phyloP scores from a whole-genome alignment of 35 echinoderm and acorn worm genomes.

The Ophioderma brevispina region DNA sequence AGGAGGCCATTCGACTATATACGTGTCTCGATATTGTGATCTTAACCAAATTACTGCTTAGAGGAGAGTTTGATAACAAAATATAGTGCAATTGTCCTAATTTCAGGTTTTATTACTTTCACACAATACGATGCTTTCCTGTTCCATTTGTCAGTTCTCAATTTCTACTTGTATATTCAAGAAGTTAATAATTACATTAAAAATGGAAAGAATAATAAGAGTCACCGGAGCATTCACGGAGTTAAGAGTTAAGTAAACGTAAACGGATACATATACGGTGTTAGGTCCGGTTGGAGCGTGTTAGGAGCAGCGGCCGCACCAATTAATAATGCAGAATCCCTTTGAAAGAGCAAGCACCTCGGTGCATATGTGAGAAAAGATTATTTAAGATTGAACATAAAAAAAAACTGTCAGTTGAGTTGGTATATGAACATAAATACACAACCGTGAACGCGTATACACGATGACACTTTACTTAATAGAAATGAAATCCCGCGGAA shows the following conservation, averaged over 20 bases:
- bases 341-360: background rate
- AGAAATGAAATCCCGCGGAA: background rate
- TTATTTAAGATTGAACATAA: background rate
- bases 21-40: no score
- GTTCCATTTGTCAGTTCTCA: no score
- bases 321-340: background rate
- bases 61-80: no score
- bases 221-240: no score
- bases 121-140: no score
- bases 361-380: background rate
- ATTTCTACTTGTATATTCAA: no score
- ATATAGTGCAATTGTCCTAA: no score
- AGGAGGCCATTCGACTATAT: no score
- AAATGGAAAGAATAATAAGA: no score
- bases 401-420: background rate
- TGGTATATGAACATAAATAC: background rate
- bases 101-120: no score
- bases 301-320: background rate
- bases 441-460: background rate
- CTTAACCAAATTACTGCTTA: no score
- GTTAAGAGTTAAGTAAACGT: background rate
- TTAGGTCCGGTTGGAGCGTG: background rate
- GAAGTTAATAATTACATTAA: no score
- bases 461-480: conserved; percentile 5
- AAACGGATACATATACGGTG: background rate